Evolutionary conservation across 2,797 vertebrate species (phyloP), one percentile per base, ranked within the genome.

Genomic region (Macroramphosus scolopax): DNA sequence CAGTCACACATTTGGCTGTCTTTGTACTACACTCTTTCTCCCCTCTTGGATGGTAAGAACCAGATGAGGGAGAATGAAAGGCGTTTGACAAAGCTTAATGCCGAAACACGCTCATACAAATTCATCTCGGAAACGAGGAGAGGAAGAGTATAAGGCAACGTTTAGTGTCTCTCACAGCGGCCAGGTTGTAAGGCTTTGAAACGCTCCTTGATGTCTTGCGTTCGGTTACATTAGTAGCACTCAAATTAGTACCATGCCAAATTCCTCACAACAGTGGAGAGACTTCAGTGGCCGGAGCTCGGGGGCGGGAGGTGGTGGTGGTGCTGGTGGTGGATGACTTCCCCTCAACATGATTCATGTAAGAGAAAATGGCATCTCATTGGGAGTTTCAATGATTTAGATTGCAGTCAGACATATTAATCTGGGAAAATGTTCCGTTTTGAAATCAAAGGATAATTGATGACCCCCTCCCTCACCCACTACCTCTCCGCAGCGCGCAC

Each of bases 381-480:
- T 68, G 69, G 69, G 33, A 65, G 52, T 72, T 80, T 80, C 63
- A 69, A 50, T 84, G 75, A 82, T 83, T 86, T 82, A 76, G 73
- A 86, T 77, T 51, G 63, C 72, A 84, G 81, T 82, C 69, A 72
- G 82, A 86, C 77, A 65, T 79, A 82, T 82, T 85, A 79, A 88
- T 87, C 68, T 69, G 51, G 31, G 68, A 70, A 79, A 89, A 87
- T 81, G 64, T 80, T 82, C 68, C 56, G 20, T 87, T 87, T 80
- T 82, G 42, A 87, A 89, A 89, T 89, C 77, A 82, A 80, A 87
- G 74, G 67, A 72, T 84, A 89, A 89, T 86, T 87, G 86, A 86
- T 86, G 82, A 84, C 71, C 66, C 64, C 55, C 57, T 49, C 12
- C 2, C 58, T 3, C 40, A 33, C 30, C 9, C 28, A n/a, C 37